Conservation (phyloP, 2,797 vertebrate species). For the Enteromius radiatus region DNA sequence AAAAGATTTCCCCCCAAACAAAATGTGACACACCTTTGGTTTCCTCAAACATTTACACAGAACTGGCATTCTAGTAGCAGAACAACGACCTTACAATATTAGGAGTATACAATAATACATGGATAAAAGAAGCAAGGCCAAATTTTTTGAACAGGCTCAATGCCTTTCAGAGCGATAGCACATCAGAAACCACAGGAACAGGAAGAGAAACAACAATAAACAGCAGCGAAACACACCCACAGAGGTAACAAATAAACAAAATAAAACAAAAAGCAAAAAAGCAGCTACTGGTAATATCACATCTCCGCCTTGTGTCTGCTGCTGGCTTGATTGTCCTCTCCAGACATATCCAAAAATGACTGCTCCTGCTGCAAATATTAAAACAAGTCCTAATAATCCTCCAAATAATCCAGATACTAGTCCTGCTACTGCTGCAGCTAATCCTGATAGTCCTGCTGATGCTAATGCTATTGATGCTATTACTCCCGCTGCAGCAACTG, state of each 20-base stretch:
- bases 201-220: not conserved
- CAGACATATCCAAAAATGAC: rapidly evolving
- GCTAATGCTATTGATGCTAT: not conserved
- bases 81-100: too few species aligned
- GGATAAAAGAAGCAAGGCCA: not conserved
- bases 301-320: not conserved
- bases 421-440: not conserved
- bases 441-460: not conserved
- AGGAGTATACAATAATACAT: not conserved
- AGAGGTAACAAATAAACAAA: not conserved
- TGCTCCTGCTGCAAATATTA: not conserved
- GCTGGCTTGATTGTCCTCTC: not conserved
- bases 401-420: not conserved
- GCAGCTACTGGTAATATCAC: too few species aligned
- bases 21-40: too few species aligned
- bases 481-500: not conserved
- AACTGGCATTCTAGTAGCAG: not conserved
- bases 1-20: too few species aligned
- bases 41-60: too few species aligned
- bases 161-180: not conserved
- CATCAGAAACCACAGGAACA: not conserved
- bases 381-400: not conserved
- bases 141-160: not conserved
- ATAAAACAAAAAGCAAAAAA: slow-evolving; percentile 14
- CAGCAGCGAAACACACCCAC: not conserved